Conservation (phyloP, 2,888 invertebrate genomes). For the Antitype chi region DNA sequence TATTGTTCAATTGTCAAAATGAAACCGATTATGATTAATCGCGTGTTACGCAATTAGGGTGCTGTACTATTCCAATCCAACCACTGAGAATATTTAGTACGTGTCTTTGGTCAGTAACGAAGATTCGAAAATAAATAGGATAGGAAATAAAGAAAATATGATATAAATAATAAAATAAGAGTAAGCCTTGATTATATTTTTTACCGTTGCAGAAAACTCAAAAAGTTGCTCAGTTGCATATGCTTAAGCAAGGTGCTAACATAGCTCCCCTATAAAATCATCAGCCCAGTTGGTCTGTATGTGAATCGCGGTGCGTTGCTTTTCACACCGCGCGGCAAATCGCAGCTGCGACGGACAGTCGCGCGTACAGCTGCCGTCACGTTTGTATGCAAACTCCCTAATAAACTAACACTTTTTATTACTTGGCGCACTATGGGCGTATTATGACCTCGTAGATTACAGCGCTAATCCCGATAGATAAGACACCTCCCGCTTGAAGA, state of each 20-base stretch:
- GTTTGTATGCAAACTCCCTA: constrained; percentile 88
- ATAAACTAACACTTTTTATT: constrained; percentile 88
- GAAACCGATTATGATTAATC: too few relatives aligned
- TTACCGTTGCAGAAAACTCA: neutral
- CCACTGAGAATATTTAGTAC: too few relatives aligned
- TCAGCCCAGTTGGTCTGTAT: constrained; percentile 78
- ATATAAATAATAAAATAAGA: neutral
- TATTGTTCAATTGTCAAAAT: too few relatives aligned
- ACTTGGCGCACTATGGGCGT: constrained; percentile 72
- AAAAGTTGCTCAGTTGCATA: constrained; percentile 57
- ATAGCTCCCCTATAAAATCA: constrained; percentile 80
- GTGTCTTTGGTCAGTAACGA: too few relatives aligned
- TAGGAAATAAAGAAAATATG: neutral
- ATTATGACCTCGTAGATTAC: constrained; percentile 69
- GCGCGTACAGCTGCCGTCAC: constrained; percentile 81
- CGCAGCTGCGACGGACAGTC: constrained; percentile 82
- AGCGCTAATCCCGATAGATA: constrained; percentile 65
- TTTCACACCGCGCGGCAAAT: constrained; percentile 84
- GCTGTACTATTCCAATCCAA: too few relatives aligned
- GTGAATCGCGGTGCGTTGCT: constrained; percentile 83
- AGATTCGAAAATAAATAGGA: too few relatives aligned
- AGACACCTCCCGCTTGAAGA: constrained; percentile 49
- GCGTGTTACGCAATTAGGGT: too few relatives aligned
- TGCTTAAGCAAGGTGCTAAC: constrained; percentile 79
- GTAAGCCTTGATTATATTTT: neutral